Evolutionary conservation across 1,140 invertebrate species (phyloP), one percentile per base, ranked within the genome.

Genomic region (Drosophila ohnishii): DNA sequence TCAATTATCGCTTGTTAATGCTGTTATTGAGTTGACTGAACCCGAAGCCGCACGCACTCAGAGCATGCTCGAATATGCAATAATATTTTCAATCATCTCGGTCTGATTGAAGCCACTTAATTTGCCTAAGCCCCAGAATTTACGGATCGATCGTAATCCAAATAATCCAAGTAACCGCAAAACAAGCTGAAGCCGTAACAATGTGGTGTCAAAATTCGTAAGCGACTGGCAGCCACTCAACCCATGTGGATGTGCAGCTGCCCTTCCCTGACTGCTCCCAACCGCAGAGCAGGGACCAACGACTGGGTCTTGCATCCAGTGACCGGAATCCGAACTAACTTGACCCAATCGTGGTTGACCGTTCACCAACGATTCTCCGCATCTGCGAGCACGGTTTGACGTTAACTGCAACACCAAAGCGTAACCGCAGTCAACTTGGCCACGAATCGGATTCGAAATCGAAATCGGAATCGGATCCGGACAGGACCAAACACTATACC

Each of bases 391-490:
- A 58, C 47, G 55, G 56, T 50, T 65, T 75, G 81, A 86, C 70
- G 81, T 81, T 84, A 81, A 86, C 80, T 73, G 80, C 63, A 78
- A 82, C 81, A 60, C 66, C 60, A 72, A 66, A 77, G 40, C 78
- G 57, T 44, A 72, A 80, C 82, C 82, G 57, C 82, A 86, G 78
- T 72, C 83, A 76, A 81, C 82, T 86, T 80, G 76, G 61, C 75
- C 73, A 71, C 62, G 57, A 75, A 39, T 51, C 53, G 44, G 66
- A 60, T 13, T 39, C 16, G 34, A 50, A 22, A 34, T 55, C 51
- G 50, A 22, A 53, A 53, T 53, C 40, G 40, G 28, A 30, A 19
- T 39, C 45, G 48, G 25, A 55, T 44, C n/a, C 47, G 35, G 65
- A 30, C 61, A 45, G 61, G 37, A 66, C 61, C 51, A 48, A 67